Base-by-base conservation (phyloP, 2,113 vertebrate species). In the Pelmatolapia mariae region DNA sequence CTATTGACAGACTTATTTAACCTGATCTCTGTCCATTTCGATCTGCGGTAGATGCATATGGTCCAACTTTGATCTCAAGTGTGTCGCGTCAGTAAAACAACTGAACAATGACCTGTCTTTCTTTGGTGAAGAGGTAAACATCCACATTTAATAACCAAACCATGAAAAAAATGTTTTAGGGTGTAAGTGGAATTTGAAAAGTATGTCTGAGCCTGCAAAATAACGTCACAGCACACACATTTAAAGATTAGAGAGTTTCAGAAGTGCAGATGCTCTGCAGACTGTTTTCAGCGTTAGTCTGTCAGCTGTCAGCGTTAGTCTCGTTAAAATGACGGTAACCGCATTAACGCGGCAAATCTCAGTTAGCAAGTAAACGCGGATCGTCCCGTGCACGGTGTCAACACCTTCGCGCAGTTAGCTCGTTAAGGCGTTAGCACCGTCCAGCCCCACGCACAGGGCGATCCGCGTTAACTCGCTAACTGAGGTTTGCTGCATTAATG, bases 331-430 rank as follows among this genome's bases (percentile, higher is more conserved):
- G 3, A n/a, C 18, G 18, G 19, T 50, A 52, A 52, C 18, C 0
- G 1, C 50, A 52, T 1, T 19, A 3, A 52, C 50, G 0, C 0
- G 1, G 50, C 8, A 5, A 52, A 19, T 52, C 47, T 52, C 47
- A 10, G 47, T 19, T 19, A 52, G 47, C 47, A 5, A 52, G 47
- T 52, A 19, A 43, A 43, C 3, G 12, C 1, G 3, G 40, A 19
- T 50, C 0, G 3, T 19, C 47, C 47, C 4, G 8, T 52, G 3
- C 47, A 50, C 18, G 0, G 8, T 0, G 47, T 19, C 38, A 40
- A 40, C 38, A 3, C 38, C 10, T 40, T 40, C 10, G 2, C 11
- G 38, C 38, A 1, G 38, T 40, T 40, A 3, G 38, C 38, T 40
- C 5, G 38, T 40, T 40, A 40, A 40, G 11, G 38, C 4, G 10